These are phyloP conservation scores for Noctua pronuba DNA, from an alignment of 2,888 invertebrate genomes.

Conservation along the genomic window DNA sequence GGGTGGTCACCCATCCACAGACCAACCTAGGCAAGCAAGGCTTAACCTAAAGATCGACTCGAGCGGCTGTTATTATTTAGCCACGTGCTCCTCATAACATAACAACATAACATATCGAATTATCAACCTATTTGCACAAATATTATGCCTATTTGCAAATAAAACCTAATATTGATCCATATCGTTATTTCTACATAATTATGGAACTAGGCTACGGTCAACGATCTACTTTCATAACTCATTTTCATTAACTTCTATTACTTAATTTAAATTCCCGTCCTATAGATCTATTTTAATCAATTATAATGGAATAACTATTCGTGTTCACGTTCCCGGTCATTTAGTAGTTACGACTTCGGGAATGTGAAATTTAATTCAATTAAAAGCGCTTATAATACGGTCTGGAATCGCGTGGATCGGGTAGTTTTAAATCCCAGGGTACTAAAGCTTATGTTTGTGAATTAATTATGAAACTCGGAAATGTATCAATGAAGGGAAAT, in stretches of 20 bases:
- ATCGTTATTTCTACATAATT: constrained; percentile 42
- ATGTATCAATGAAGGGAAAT: not conserved
- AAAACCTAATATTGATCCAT: constrained; percentile 36
- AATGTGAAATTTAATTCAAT: constrained; percentile 62
- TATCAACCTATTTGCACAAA: not conserved
- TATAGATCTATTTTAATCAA: constrained; percentile 58
- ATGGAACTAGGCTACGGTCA: constrained; percentile 61
- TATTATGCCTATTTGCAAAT: not conserved
- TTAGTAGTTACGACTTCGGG: constrained; percentile 48
- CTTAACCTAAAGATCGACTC: too few relatives aligned
- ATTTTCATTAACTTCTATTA: constrained; percentile 58
- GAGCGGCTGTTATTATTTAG: too few relatives aligned
- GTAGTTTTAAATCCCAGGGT: constrained; percentile 50
- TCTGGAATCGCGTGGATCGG: constrained; percentile 34
- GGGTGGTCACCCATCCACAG: too few relatives aligned
- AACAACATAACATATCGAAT: too few relatives aligned
- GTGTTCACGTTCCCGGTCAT: constrained; percentile 42
- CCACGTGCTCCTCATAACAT: too few relatives aligned
- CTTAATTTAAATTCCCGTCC: constrained; percentile 57
- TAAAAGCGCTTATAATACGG: constrained; percentile 37
- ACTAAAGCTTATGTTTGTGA: constrained; percentile 29
- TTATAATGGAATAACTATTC: constrained; percentile 58
- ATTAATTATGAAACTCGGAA: constrained; percentile 27
- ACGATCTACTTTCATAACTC: constrained; percentile 58
- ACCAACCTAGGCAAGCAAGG: too few relatives aligned